Conservation (phyloP, 2,113 vertebrate species). For the Dicentrarchus labrax region DNA sequence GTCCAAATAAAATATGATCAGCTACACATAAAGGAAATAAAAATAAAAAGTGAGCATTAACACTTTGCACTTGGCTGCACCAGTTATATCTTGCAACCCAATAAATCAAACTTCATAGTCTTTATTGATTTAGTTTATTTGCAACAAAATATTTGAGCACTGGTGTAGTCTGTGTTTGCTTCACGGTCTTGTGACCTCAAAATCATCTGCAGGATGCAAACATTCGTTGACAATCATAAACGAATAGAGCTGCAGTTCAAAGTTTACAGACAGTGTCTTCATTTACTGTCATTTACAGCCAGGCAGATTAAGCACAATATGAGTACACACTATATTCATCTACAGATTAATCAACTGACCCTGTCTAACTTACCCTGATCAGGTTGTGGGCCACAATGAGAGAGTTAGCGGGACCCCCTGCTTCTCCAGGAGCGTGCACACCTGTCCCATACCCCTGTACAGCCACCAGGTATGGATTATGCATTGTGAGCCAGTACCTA, state of each 20-base stretch:
- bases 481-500: slow-evolving; percentile 96
- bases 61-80: slow-evolving; percentile 2
- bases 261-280: slow-evolving; percentile 35
- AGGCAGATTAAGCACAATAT: neutral
- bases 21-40: neutral
- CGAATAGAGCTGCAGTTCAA: slow-evolving; percentile 61
- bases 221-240: slow-evolving; percentile 58
- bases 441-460: slow-evolving; percentile 94
- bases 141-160: neutral
- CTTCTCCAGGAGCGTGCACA: slow-evolving; percentile 92
- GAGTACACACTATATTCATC: neutral
- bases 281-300: neutral
- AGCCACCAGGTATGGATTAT: slow-evolving; percentile 94
- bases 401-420: slow-evolving; percentile 78
- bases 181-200: slow-evolving; percentile 26
- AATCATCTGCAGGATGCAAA: slow-evolving; percentile 39
- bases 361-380: slow-evolving; percentile 89
- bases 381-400: slow-evolving; percentile 94
- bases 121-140: neutral
- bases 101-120: neutral
- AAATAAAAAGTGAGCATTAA: neutral
- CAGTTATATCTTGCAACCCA: neutral
- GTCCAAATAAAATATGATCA: slow-evolving; percentile 46
- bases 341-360: neutral
- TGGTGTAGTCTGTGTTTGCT: neutral